phyloP scores from a whole-genome alignment of 2,888 invertebrate species.

The Chrysomela aeneicollis region DNA sequence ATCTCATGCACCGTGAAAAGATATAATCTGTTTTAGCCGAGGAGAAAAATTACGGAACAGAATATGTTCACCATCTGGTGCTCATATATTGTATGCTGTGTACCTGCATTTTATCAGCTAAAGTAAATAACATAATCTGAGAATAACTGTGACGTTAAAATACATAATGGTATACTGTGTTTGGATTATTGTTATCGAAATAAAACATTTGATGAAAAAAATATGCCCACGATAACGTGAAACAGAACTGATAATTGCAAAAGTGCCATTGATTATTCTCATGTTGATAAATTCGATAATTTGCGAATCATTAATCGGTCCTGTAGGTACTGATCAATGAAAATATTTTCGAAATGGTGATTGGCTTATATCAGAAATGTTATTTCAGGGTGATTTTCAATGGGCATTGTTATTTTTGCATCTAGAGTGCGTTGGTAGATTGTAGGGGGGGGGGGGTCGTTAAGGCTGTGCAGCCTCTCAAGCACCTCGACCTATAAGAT shows the following conservation, averaged over 20 bases:
- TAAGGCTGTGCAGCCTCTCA: no score
- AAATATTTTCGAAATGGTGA: no score
- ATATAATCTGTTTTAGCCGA: not conserved
- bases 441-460: no score
- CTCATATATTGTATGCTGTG: conserved; percentile 19
- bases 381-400: no score
- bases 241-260: not conserved
- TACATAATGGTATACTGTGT: not conserved
- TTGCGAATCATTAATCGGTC: no score
- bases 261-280: not conserved
- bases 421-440: no score
- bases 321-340: no score
- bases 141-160: conserved; percentile 22
- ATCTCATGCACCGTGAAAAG: not conserved
- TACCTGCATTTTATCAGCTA: conserved; percentile 36
- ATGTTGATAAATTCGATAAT: no score
- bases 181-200: not conserved
- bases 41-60: conserved; percentile 12
- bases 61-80: conserved; percentile 29
- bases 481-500: no score
- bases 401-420: no score
- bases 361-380: no score
- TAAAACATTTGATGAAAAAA: not conserved
- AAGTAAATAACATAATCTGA: conserved; percentile 33
- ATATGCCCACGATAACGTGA: not conserved